These are phyloP conservation scores for Phrynocephalus vlangalii DNA, from an alignment of 2,797 vertebrate species.

Conservation along the genomic window DNA sequence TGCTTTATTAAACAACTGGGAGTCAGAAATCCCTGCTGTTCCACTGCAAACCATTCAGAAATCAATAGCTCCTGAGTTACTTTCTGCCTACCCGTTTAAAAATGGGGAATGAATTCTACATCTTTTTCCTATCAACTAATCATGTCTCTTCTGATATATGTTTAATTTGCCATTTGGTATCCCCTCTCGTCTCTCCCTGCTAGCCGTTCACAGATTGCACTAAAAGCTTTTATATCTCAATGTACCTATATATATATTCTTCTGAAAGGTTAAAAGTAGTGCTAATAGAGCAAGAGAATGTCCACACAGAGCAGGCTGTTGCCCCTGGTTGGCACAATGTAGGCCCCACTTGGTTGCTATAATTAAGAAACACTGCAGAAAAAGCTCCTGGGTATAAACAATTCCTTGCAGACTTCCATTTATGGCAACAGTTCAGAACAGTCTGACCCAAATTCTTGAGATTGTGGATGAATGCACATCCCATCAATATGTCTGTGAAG, in stretches of 20 bases:
- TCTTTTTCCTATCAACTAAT: not conserved
- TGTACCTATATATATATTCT: not conserved
- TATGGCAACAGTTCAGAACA: conserved; percentile 4
- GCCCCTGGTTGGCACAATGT: too few relatives aligned
- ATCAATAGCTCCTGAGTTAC: not conserved
- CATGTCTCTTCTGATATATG: not conserved
- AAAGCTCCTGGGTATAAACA: not conserved
- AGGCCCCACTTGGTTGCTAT: not conserved
- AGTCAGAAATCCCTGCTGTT: not conserved
- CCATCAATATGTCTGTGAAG: too few relatives aligned
- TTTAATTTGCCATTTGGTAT: not conserved
- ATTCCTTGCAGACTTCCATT: not conserved
- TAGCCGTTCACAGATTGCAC: rapidly evolving
- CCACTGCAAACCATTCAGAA: not conserved
- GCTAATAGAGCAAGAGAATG: not conserved
- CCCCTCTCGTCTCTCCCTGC: not conserved
- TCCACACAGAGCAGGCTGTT: not conserved
- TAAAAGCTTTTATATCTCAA: conserved; percentile 20
- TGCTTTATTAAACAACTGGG: not conserved
- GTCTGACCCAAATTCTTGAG: conserved; percentile 9
- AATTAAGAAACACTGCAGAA: conserved; percentile 2
- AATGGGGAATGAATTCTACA: not conserved
- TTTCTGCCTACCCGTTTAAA: not conserved
- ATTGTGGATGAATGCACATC: not conserved
- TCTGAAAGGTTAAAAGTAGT: not conserved